Base-by-base conservation (phyloP, 2,888 invertebrate genomes). In the Meteorus cinctellus region DNA sequence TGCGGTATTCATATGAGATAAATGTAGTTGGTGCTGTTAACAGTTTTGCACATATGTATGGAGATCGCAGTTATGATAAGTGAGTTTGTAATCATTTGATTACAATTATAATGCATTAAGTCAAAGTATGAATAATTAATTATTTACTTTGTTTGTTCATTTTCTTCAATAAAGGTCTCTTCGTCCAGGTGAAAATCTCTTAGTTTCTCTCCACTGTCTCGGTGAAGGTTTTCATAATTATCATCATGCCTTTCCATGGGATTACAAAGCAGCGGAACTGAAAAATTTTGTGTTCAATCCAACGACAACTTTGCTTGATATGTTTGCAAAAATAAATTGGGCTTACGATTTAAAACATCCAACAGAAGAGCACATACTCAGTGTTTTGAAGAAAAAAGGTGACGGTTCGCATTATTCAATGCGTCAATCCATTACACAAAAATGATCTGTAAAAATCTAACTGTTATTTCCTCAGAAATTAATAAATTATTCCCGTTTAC, bases 251-350 rank as follows among this genome's bases (percentile, higher is more conserved):
- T 55, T 55, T 6, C 51, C 51, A 55, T 55, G 51, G 51, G 51
- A 55, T 19, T 55, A 55, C 19, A n/a, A 8, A 19, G 19, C 51
- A 55, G 51, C 51, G 89, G 90, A 82, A 60, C 77, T 80, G 85
- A 90, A 81, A 81, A 86, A 82, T 80, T 88, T 81, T 45, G 34
- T 74, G 8, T 62, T 81, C 1, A 96, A 96, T 86, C 75, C 92
- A 0, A 95, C 96, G 2, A 94, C 95, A 0, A 85, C 92, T 60
- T 89, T 94, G 75, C 91, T 96, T 71, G 94, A 96, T 84, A 85
- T 92, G 14, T 95, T 94, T 88, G 92, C 94, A 0, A 91, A 90
- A 82, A 90, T 96, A 67, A 92, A 95, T 45, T 95, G 94, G 34
- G 34, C 34, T 4, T 34, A 34, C 34, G 34, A 34, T 34, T 6